These are phyloP conservation scores for Ornithoptera alexandrae DNA, from an alignment of 2,888 invertebrate species.

Conservation along the genomic window DNA sequence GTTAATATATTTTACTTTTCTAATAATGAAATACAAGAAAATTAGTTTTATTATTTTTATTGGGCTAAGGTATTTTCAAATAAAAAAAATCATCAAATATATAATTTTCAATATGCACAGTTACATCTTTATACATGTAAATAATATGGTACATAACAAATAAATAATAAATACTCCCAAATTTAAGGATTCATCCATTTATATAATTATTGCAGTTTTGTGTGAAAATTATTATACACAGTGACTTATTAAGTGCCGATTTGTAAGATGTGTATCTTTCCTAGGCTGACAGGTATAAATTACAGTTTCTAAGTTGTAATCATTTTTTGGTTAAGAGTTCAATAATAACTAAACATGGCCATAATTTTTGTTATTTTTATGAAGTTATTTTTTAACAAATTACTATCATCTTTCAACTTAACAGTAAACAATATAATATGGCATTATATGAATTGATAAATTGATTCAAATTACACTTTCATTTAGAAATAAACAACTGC, in stretches of 20 bases:
- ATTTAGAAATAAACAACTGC: conserved; percentile 76
- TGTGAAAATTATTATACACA: conserved; percentile 72
- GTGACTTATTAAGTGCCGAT: conserved; percentile 73
- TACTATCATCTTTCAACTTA: conserved; percentile 61
- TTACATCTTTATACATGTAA: conserved; percentile 79
- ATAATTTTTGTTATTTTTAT: conserved; percentile 45
- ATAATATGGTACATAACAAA: conserved; percentile 80
- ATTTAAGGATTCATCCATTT: conserved; percentile 72
- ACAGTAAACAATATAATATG: conserved; percentile 76
- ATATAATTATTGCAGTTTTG: conserved; percentile 69
- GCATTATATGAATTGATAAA: conserved; percentile 76
- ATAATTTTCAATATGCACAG: conserved; percentile 79
- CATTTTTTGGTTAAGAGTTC: conserved; percentile 41
- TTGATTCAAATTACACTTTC: conserved; percentile 73
- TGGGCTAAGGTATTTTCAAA: conserved; percentile 75
- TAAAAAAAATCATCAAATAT: conserved; percentile 75
- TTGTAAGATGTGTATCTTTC: conserved; percentile 51
- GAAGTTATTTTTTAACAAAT: conserved; percentile 49
- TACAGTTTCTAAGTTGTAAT: conserved; percentile 60
- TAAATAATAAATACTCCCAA: conserved; percentile 79
- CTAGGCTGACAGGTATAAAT: conserved; percentile 56
- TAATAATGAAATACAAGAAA: conserved; percentile 30
- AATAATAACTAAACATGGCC: conserved; percentile 54
- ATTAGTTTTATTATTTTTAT: conserved; percentile 55
- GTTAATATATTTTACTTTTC: background rate